Evolutionary conservation across 2,888 invertebrate species (phyloP).

Genomic region (Sphaerophoria rueppellii): DNA sequence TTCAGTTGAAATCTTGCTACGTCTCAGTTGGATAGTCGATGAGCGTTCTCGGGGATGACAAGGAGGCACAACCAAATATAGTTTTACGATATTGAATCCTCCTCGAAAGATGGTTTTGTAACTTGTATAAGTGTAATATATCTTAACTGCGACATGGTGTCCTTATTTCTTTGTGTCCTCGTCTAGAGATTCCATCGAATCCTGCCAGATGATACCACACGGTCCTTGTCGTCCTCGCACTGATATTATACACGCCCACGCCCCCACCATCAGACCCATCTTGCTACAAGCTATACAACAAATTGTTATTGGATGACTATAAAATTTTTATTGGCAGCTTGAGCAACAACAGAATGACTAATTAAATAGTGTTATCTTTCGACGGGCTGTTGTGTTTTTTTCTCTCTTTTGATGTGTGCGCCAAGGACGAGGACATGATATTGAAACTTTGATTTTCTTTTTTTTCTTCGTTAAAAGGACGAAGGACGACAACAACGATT

Average conservation of each 20-base stretch:
- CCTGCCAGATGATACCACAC: constrained; percentile 52
- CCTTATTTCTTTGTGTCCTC: constrained; percentile 45
- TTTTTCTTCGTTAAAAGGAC: too few species aligned
- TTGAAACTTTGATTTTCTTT: constrained; percentile 67
- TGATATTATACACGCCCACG: neutral
- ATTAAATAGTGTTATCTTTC: constrained; percentile 71
- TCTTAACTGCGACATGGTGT: constrained; percentile 38
- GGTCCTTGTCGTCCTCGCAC: neutral
- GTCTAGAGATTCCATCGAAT: constrained; percentile 4
- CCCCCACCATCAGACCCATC: neutral
- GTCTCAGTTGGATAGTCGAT: neutral
- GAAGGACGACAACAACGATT: constrained; percentile 34
- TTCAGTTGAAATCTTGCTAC: neutral
- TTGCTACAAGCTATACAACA: constrained; percentile 38
- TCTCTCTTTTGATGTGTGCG: neutral
- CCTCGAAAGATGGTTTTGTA: neutral
- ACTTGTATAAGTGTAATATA: constrained; percentile 1
- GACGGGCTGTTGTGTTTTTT: constrained; percentile 3
- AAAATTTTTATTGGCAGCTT: constrained; percentile 72
- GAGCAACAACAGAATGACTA: constrained; percentile 73
- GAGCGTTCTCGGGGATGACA: constrained; percentile 48
- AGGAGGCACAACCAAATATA: constrained; percentile 64
- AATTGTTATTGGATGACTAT: constrained; percentile 74
- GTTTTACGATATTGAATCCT: constrained; percentile 71
- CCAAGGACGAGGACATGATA: constrained; percentile 48